These are phyloP conservation scores for Bombus huntii DNA, from an alignment of 1,140 invertebrate species.

Conservation along the genomic window DNA sequence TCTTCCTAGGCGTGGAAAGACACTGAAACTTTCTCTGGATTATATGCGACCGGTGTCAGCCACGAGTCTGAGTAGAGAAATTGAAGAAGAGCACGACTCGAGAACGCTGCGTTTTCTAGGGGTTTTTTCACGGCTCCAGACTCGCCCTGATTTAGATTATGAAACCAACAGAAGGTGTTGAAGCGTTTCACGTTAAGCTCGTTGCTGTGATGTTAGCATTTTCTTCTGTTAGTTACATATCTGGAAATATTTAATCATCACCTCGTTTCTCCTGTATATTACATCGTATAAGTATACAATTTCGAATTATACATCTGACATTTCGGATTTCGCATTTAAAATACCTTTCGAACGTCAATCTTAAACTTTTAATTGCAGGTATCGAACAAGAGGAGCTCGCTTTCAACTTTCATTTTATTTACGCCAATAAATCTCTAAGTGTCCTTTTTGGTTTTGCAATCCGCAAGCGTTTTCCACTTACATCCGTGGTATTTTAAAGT, in stretches of 20 bases:
- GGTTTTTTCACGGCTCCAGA: background rate
- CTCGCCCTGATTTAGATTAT: background rate
- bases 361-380: background rate
- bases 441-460: background rate
- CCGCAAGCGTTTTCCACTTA: background rate
- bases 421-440: background rate
- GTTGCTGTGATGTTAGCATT: background rate
- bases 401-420: background rate
- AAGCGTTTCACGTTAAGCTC: background rate
- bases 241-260: no score
- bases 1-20: background rate
- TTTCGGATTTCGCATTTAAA: background rate
- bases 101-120: background rate
- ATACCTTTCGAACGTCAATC: no score
- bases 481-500: background rate
- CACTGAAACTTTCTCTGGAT: constrained; percentile 7
- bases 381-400: background rate
- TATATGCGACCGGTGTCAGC: background rate
- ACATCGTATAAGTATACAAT: background rate
- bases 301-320: background rate
- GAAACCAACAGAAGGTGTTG: background rate
- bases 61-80: no score
- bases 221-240: background rate
- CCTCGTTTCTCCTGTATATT: background rate
- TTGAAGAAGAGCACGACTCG: background rate